Base-by-base conservation (phyloP, 2,797 vertebrate species). In the Remorina albescens region DNA sequence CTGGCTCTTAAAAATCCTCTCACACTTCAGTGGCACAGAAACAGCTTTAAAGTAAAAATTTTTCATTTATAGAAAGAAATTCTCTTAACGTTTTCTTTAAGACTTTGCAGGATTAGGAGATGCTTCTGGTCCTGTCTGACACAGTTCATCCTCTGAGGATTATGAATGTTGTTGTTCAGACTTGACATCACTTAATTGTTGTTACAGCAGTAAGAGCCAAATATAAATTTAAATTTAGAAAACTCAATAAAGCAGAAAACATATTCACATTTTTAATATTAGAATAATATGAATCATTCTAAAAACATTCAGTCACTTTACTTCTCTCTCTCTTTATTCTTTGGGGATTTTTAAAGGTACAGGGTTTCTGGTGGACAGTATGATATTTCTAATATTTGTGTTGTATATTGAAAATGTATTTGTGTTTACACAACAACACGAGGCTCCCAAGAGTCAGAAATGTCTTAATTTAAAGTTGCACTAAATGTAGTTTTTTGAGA, bases 331-430 rank as follows among this genome's bases (percentile, higher is more conserved):
- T 61, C 39, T 64, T 30, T 3, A 42, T 18, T 19, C 39, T 28
- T 23, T 23, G 49, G 55, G 71, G 67, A 6, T 69, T 76, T 86
- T 69, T 44, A 10, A 53, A 37, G 41, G 18, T 25, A 10, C 0
- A 0, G 12, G 69, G 77, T 90, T 90, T 90, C 88, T 89, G 87
- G 63, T 75, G 74, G 83, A 74, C 76, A 37, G 56, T 28, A 79
- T 71, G 59, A 76, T 78, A 37, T 73, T 87, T 86, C 76, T 85
- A 72, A 89, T 89, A 83, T 87, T 89, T 91, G 88, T 92, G 88
- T 91, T 92, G 88, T 91, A 70, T 85, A 88, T 89, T 83, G 76
- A 80, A 64, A 67, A 86, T 79, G 88, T 90, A 81, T 89, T 91
- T 91, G 88, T 90, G 90, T 93, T 93, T 78, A 84, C 91, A 85